These are phyloP conservation scores for Colistium nudipinnis DNA, from an alignment of 2,113 vertebrate species.

Conservation along the genomic window DNA sequence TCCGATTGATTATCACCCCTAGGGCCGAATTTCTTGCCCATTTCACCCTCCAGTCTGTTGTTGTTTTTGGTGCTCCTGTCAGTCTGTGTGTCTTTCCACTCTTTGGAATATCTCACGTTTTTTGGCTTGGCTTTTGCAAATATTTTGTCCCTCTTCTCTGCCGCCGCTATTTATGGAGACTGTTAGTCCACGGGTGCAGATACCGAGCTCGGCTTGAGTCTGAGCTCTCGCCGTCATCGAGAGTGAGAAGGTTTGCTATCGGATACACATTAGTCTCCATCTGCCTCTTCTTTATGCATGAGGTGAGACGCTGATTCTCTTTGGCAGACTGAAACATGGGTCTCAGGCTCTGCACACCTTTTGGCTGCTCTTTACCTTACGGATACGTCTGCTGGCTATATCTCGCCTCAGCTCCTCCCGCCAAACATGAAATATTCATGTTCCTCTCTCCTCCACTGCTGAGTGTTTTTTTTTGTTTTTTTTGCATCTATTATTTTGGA, in stretches of 20 bases:
- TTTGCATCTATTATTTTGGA: slow-evolving; percentile 55
- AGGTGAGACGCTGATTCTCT: slow-evolving; percentile 55
- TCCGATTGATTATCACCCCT: slow-evolving; percentile 46
- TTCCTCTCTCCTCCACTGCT: slow-evolving; percentile 30
- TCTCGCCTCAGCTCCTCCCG: slow-evolving; percentile 45
- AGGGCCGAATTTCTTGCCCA: slow-evolving; percentile 27
- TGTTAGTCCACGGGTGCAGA: slow-evolving; percentile 30
- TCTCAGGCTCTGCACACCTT: slow-evolving; percentile 48
- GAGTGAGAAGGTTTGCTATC: slow-evolving; percentile 58
- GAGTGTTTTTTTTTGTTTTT: too few species aligned
- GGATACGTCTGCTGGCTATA: slow-evolving; percentile 54
- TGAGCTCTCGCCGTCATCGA: slow-evolving; percentile 53
- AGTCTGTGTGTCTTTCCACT: slow-evolving; percentile 24
- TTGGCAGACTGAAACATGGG: slow-evolving; percentile 42
- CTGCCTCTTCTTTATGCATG: slow-evolving; percentile 63
- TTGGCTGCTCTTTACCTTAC: slow-evolving; percentile 55
- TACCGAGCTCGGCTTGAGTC: slow-evolving; percentile 50
- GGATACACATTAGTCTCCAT: slow-evolving; percentile 56
- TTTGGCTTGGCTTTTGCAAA: not conserved
- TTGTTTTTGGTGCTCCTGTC: slow-evolving; percentile 13
- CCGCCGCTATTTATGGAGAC: slow-evolving; percentile 38
- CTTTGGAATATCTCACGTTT: not conserved
- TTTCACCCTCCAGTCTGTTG: slow-evolving; percentile 31
- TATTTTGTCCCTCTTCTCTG: slow-evolving; percentile 23
- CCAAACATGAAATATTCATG: slow-evolving; percentile 69